These are phyloP conservation scores for Thymelicus acteon DNA, from an alignment of 2,888 invertebrate genomes.

Conservation along the genomic window DNA sequence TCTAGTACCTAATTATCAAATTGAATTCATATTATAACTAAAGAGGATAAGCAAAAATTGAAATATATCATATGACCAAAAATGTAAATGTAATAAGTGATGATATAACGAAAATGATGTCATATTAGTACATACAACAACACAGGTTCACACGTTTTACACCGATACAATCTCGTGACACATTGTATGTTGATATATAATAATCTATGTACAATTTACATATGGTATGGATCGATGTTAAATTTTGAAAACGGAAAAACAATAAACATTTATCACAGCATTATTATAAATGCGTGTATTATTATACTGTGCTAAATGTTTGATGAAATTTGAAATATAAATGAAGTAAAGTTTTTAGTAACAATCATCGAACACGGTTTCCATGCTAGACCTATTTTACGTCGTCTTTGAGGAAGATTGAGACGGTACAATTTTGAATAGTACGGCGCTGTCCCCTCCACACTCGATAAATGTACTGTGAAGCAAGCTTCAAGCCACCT, in stretches of 20 bases:
- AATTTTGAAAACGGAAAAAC: not conserved
- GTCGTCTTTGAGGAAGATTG: no score
- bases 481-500: slow-evolving; percentile 4
- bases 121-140: not conserved
- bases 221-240: not conserved
- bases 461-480: not conserved
- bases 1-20: no score
- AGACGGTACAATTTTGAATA: no score
- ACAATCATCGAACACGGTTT: not conserved
- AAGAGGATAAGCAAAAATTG: no score
- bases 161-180: no score
- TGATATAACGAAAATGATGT: not conserved
- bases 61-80: no score
- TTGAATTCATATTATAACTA: no score
- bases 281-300: not conserved
- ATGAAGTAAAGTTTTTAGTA: not conserved
- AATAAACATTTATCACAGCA: not conserved
- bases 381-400: not conserved
- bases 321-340: not conserved
- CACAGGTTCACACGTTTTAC: not conserved
- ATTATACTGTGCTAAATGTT: no score
- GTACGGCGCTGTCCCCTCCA: not conserved
- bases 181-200: no score
- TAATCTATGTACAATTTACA: not conserved
- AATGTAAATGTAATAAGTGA: not conserved